Conservation (phyloP, 2,888 invertebrate genomes). For the Lacanobia wlatinum region DNA sequence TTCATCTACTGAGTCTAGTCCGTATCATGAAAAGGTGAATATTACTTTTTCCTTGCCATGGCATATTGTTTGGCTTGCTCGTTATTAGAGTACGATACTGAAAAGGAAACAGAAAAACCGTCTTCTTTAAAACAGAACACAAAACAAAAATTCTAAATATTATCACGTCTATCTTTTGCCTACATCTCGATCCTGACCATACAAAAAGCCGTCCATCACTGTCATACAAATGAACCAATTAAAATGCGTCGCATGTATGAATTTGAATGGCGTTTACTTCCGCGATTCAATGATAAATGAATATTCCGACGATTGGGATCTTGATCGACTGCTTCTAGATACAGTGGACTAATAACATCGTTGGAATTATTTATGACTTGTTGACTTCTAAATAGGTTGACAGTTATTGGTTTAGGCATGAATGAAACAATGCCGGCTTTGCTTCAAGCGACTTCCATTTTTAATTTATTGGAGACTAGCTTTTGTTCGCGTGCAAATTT, state of each 20-base stretch:
- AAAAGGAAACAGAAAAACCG: too few relatives aligned
- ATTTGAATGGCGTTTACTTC: constrained; percentile 68
- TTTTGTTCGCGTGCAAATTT: too few relatives aligned
- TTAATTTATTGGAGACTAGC: not conserved
- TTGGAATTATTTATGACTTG: constrained; percentile 56
- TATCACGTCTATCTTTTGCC: constrained; percentile 30
- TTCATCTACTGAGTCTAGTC: too few relatives aligned
- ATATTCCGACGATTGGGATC: constrained; percentile 60
- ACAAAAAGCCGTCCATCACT: constrained; percentile 56
- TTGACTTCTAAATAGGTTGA: constrained; percentile 42
- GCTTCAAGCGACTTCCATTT: not conserved
- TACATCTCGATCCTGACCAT: constrained; percentile 50
- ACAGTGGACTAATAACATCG: constrained; percentile 48
- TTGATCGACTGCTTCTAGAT: constrained; percentile 59
- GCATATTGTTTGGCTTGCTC: too few relatives aligned
- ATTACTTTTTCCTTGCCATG: too few relatives aligned
- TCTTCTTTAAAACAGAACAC: not conserved
- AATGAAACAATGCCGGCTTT: constrained; percentile 15
- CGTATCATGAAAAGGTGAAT: too few relatives aligned
- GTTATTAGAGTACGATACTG: too few relatives aligned
- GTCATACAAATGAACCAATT: constrained; percentile 66
- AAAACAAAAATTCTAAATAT: not conserved
- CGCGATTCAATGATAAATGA: constrained; percentile 58
- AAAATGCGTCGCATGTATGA: constrained; percentile 60
- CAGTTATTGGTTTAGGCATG: constrained; percentile 24